Evolutionary conservation across 2,797 vertebrate species (phyloP).

Genomic region (Pteronotus mesoamericanus): DNA sequence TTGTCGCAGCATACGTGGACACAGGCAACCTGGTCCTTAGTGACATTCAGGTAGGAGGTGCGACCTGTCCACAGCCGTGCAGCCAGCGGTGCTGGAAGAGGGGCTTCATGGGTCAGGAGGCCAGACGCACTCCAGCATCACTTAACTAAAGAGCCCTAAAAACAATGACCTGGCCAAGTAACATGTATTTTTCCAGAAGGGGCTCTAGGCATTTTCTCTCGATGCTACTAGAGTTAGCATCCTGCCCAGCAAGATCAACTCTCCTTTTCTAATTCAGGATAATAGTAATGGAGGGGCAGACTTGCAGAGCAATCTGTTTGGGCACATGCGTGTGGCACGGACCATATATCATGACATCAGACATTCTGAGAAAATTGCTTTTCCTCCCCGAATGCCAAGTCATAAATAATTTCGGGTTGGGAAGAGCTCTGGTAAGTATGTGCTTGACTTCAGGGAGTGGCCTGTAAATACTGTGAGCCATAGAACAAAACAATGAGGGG

Average conservation of each 20-base stretch:
- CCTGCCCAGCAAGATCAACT: background rate
- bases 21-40: background rate
- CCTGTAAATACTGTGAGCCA: constrained; percentile 22
- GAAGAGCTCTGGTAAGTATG: constrained; percentile 49
- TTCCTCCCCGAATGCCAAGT: constrained; percentile 66
- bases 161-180: background rate
- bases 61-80: background rate
- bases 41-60: background rate
- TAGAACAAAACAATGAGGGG: background rate
- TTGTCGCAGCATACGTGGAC: accelerated
- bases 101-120: too few species aligned
- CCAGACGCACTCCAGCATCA: background rate
- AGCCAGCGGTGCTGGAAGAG: too few species aligned
- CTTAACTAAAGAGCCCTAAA: background rate
- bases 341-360: constrained; percentile 68
- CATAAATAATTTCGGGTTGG: constrained; percentile 64
- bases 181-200: constrained; percentile 8
- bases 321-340: constrained; percentile 53
- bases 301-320: background rate
- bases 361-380: constrained; percentile 74
- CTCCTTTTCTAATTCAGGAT: constrained; percentile 44
- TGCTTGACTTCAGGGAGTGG: constrained; percentile 47
- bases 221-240: background rate
- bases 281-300: background rate
- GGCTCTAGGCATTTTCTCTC: background rate